Conservation (phyloP, 2,888 invertebrate genomes). For the Scaptodrosophila latifasciaeformis region DNA sequence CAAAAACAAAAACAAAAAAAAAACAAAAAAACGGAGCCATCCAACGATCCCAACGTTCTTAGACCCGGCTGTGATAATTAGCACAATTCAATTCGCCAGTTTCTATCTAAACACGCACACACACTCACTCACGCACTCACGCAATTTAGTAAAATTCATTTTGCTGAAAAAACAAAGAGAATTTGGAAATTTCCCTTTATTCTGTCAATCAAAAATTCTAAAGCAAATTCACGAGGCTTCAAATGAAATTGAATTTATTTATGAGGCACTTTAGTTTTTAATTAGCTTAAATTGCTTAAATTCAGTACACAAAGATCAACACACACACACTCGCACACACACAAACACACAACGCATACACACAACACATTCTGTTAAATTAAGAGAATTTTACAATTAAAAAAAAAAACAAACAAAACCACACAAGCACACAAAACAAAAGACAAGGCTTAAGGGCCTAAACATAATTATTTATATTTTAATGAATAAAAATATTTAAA, state of each 20-base stretch:
- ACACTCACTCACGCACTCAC: too few species aligned
- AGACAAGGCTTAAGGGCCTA: slow-evolving; percentile 62
- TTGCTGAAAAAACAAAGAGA: too few species aligned
- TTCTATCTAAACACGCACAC: too few species aligned
- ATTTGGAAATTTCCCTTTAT: too few species aligned
- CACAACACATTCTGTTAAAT: slow-evolving; percentile 61
- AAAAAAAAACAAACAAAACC: slow-evolving; percentile 34
- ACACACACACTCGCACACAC: slow-evolving; percentile 23
- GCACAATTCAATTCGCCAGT: slow-evolving; percentile 67
- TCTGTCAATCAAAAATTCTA: too few species aligned
- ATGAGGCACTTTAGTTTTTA: slow-evolving; percentile 5
- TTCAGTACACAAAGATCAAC: slow-evolving; percentile 29
- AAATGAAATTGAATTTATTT: slow-evolving; percentile 20
- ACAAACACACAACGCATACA: slow-evolving; percentile 20
- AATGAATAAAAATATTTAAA: slow-evolving; percentile 27
- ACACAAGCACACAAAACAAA: slow-evolving; percentile 48
- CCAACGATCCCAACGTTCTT: slow-evolving; percentile 66
- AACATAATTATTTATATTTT: slow-evolving; percentile 7
- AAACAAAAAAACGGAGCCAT: slow-evolving; percentile 34
- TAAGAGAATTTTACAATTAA: slow-evolving; percentile 57
- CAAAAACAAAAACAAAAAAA: slow-evolving; percentile 20
- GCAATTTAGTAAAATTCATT: not conserved
- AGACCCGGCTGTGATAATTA: slow-evolving; percentile 76
- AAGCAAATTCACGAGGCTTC: too few species aligned
- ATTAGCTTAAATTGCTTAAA: slow-evolving; percentile 13